A percentile compares a stretch with the other conserved stretches of the same genome.
Evolutionary conservation across 2,888 invertebrate species (phyloP).

Genomic region (Drosophila colorata): DNA sequence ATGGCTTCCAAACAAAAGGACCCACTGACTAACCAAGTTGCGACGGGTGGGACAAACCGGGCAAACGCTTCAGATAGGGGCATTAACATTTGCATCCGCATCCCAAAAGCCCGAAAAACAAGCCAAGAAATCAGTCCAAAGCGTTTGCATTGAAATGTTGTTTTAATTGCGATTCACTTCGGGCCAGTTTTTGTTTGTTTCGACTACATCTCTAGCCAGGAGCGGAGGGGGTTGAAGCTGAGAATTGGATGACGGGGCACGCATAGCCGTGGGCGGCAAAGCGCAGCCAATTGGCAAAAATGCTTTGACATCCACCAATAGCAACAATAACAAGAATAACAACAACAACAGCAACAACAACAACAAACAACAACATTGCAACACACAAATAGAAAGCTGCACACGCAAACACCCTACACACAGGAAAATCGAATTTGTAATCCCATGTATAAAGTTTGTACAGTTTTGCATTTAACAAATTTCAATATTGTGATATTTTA

Average conservation of each 20-base stretch:
- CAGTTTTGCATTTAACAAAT: no score
- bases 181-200: slow-evolving; percentile 23
- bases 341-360: not conserved
- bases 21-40: slow-evolving; percentile 20
- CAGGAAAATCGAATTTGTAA: no score
- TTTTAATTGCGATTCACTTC: slow-evolving; percentile 49
- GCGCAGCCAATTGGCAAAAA: slow-evolving; percentile 57
- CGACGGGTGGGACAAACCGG: not conserved
- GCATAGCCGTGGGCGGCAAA: slow-evolving; percentile 6
- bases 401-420: not conserved
- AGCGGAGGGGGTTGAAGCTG: not conserved
- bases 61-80: not conserved
- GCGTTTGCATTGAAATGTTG: slow-evolving; percentile 36
- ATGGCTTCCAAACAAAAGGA: slow-evolving; percentile 24
- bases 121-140: slow-evolving; percentile 48
- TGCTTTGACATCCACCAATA: slow-evolving; percentile 46
- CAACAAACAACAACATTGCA: not conserved
- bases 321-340: not conserved
- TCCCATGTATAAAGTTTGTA: no score
- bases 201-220: not conserved
- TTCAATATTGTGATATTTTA: no score
- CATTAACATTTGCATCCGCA: slow-evolving; percentile 5
- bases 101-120: slow-evolving; percentile 19
- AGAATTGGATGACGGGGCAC: not conserved
- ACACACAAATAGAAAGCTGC: not conserved